A percentile compares a stretch with the other conserved stretches of the same genome.
These are phyloP conservation scores for Ambastaia sidthimunki DNA, from an alignment of 2,797 vertebrate genomes.

Conservation along the genomic window DNA sequence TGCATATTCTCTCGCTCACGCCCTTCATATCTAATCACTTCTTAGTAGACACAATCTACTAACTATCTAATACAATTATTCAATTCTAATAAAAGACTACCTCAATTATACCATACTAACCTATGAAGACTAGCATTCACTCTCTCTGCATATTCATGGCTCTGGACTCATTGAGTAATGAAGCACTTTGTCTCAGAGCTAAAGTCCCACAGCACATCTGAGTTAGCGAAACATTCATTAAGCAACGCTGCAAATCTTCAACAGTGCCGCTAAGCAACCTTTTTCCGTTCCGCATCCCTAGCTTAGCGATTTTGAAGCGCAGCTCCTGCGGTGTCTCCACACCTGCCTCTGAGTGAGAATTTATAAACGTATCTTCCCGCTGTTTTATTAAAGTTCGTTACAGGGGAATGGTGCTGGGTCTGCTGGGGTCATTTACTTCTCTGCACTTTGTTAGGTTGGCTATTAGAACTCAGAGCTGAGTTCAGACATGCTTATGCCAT, in stretches of 20 bases:
- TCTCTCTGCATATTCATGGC: conserved; percentile 48
- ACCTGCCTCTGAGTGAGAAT: conserved; percentile 41
- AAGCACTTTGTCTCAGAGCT: conserved; percentile 44
- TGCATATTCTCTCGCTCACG: conserved; percentile 29
- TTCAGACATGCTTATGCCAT: conserved; percentile 38
- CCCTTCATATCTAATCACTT: neutral
- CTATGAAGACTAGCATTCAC: neutral
- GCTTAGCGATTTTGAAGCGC: conserved; percentile 37
- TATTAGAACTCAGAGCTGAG: conserved; percentile 39
- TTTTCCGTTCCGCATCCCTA: conserved; percentile 33
- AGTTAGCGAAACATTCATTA: conserved; percentile 46
- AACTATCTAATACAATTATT: neutral
- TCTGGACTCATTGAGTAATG: conserved; percentile 51
- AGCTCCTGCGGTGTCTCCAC: conserved; percentile 25
- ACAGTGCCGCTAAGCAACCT: conserved; percentile 23
- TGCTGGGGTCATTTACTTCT: conserved; percentile 77
- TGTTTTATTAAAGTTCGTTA: conserved; percentile 57
- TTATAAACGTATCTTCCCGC: conserved; percentile 42
- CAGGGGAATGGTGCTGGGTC: conserved; percentile 66
- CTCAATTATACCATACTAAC: neutral
- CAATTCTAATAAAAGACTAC: neutral
- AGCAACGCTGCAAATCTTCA: conserved; percentile 37
- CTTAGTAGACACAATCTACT: neutral
- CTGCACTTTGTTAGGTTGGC: conserved; percentile 60
- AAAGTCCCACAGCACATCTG: conserved; percentile 44